Evolutionary conservation across 1,140 invertebrate genomes (phyloP), one percentile per base, ranked within the genome.

Genomic region (Drosophila pandora): DNA sequence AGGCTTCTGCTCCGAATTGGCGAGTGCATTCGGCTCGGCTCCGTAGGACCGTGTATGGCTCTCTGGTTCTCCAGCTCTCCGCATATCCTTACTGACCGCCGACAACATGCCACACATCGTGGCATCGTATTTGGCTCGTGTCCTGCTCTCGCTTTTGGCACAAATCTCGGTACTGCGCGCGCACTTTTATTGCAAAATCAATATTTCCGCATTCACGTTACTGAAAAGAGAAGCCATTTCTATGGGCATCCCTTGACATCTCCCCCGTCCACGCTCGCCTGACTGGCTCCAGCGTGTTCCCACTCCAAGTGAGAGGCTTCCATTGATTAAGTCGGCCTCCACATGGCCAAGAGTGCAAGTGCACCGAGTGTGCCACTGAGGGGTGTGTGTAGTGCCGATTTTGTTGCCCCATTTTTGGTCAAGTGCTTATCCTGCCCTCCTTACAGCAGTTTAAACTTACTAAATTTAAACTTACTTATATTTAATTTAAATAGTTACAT

Each of bases 121-220:
- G 71, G 49, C 30, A 30, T 43, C 41, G 41, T 43, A 43, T 34
- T 47, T 47, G 5, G 47, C 48, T 55, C 47, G 70, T 59, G 43
- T 65, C 39, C 41, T 68, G 53, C 75, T 72, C 76, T 83, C 72
- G n/a, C 52, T 17, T 69, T 83, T 77, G 45, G 58, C 64, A 61
- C 48, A 84, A 88, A 88, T 83, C 84, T 76, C 67, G 56, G 76
- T 49, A 30, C 48, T 88, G 83, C 83, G 83, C 83, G 83, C 83
- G 83, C 83, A 88, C 78, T 81, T 88, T 73, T 65, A 79, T 87
- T 65, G 72, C 59, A 79, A 85, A 87, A 87, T 87, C 82, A 76
- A 87, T 87, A 87, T 48, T 79, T 67, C 83, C 82, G 83, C 83
- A 87, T 88, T 79, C 74, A 80, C 64, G 69, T 68, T 75, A 54